A percentile compares a stretch with the other conserved stretches of the same genome.
These are phyloP conservation scores for Bothrops jararaca DNA, from an alignment of 2,113 vertebrate genomes.

Conservation along the genomic window DNA sequence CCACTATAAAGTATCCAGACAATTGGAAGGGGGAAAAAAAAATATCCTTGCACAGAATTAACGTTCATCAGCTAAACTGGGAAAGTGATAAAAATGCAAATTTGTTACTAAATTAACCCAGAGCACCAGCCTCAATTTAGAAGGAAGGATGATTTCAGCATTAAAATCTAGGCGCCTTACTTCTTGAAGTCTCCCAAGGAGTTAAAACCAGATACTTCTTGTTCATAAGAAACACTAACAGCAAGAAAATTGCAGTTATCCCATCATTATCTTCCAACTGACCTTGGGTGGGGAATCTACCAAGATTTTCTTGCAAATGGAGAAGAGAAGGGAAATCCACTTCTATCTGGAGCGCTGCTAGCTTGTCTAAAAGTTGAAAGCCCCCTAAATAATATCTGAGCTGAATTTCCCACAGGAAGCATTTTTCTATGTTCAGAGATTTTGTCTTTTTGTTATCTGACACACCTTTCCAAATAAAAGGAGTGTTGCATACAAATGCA, in stretches of 20 bases:
- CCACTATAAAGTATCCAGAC: constrained; percentile 6
- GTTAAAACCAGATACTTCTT: constrained; percentile 10
- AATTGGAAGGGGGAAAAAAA: not conserved
- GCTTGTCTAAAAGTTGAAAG: not conserved
- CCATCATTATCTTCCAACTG: not conserved
- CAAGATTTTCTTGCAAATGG: not conserved
- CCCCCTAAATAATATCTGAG: not conserved
- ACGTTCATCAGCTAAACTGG: constrained; percentile 8
- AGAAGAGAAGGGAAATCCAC: not conserved
- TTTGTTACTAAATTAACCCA: constrained; percentile 1
- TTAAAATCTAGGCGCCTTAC: not conserved
- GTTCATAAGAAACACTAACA: not conserved
- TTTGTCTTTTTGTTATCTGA: not conserved
- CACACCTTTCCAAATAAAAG: not conserved
- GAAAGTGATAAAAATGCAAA: constrained; percentile 26
- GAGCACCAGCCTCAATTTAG: not conserved
- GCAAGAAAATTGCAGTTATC: not conserved
- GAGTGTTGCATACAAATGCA: not conserved
- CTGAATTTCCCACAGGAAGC: not conserved
- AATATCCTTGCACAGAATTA: not conserved
- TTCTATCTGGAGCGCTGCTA: not conserved
- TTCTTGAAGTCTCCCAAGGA: not conserved
- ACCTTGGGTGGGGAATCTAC: not conserved
- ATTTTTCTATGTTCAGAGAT: not conserved
- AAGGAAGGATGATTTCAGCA: not conserved